These are phyloP conservation scores for Tetanocera ferruginea DNA, from an alignment of 2,888 invertebrate genomes.

Conservation along the genomic window DNA sequence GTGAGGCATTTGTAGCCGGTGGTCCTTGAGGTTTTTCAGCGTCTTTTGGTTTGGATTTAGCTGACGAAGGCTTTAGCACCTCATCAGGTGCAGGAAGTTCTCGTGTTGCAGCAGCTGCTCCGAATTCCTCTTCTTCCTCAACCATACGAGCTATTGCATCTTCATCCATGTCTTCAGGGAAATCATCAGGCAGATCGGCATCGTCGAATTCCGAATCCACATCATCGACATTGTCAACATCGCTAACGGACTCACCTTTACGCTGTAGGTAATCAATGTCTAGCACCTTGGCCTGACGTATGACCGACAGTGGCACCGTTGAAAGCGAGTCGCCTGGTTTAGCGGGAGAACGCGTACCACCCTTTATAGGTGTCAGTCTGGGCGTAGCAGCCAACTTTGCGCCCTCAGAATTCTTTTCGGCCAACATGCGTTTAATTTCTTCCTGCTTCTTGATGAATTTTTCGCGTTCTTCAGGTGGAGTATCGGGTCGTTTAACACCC, in stretches of 20 bases:
- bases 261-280: slow-evolving; percentile 69
- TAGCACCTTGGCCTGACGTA: slow-evolving; percentile 68
- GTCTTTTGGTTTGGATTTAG: slow-evolving; percentile 50
- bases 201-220: slow-evolving; percentile 67
- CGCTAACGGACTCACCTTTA: slow-evolving; percentile 65
- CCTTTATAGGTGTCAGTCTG: slow-evolving; percentile 64
- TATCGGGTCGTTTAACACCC: slow-evolving; percentile 69
- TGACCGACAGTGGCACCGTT: slow-evolving; percentile 68
- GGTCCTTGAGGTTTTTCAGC: slow-evolving; percentile 37
- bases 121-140: slow-evolving; percentile 76
- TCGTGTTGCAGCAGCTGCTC: slow-evolving; percentile 72
- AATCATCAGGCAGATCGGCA: slow-evolving; percentile 69
- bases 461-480: slow-evolving; percentile 70
- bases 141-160: slow-evolving; percentile 73
- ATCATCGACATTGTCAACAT: slow-evolving; percentile 58
- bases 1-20: slow-evolving; percentile 34
- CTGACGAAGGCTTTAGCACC: slow-evolving; percentile 54
- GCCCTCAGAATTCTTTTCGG: slow-evolving; percentile 69
- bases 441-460: slow-evolving; percentile 69
- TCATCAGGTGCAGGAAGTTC: slow-evolving; percentile 71
- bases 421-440: slow-evolving; percentile 69
- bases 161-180: slow-evolving; percentile 71
- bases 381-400: slow-evolving; percentile 67
- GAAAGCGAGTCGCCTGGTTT: slow-evolving; percentile 64
- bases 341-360: slow-evolving; percentile 56